Conservation (phyloP, 2,888 invertebrate genomes). For the Thysanoteuthis rhombus region DNA sequence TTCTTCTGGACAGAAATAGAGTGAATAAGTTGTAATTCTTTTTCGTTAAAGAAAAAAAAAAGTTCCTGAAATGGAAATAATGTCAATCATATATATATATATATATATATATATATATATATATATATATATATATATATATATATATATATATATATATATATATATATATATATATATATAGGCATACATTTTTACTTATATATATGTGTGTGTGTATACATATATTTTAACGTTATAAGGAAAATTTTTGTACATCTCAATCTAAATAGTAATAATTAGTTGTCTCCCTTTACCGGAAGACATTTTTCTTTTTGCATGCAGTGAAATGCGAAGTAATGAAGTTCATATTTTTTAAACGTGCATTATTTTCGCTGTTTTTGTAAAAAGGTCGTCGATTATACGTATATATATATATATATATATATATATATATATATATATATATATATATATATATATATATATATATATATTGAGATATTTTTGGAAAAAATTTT, state of each 20-base stretch:
- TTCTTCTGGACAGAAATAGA: background rate
- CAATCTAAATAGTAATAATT: background rate
- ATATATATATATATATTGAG: background rate
- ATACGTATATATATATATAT: background rate
- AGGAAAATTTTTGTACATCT: background rate
- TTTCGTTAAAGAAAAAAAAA: background rate
- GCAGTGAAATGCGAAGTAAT: background rate
- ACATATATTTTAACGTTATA: background rate
- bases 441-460: too few relatives aligned
- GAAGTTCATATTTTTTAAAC: background rate
- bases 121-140: background rate
- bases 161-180: background rate
- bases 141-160: background rate
- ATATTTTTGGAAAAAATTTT: background rate
- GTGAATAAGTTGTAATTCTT: background rate
- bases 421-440: too few relatives aligned
- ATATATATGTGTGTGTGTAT: background rate
- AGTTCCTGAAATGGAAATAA: background rate
- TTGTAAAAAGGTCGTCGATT: background rate
- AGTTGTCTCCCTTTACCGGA: background rate
- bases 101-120: background rate
- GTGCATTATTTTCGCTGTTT: conserved; percentile 12
- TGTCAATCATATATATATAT: background rate
- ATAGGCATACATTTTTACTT: too few relatives aligned
- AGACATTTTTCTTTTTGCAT: background rate